Evolutionary conservation across 2,113 vertebrate genomes (phyloP), one percentile per base, ranked within the genome.

Genomic region (Eulemur rufifrons): DNA sequence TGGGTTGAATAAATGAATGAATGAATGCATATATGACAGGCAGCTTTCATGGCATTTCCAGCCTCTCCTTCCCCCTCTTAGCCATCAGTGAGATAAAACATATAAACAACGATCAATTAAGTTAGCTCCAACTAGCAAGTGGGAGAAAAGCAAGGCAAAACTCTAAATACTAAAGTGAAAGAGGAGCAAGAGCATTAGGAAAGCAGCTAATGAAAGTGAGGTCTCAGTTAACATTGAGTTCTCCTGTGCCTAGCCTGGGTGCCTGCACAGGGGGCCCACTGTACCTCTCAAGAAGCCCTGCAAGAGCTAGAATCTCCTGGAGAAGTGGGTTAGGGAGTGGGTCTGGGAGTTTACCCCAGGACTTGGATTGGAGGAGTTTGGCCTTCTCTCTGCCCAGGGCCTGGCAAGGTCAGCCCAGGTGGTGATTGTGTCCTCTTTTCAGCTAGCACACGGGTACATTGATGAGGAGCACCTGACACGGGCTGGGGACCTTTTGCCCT

Each of bases 391-490:
- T 39, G 0, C 0, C 9, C 98, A 99, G 99, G 98, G 34, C 98
- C 95, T 76, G 0, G 99, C 99, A 0, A 97, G 98, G 0, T 99
- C 99, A 0, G 98, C 99, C 0, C 99, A 99, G 8, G 98, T 99
- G 0, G 94, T 99, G 27, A 99, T 98, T 0, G 80, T 99, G 63
- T 98, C 99, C 0, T 99, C 99, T 0, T 37, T 97, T 69, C 98
- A 96, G 92, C 99, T 99, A 82, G 68, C 54, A 6, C 45, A 0
- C 0, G 99, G 99, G 39, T 4, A 86, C 0, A 98, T 99, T 2
- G 97, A 99, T 77, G 92, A 98, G 47, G 94, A 89, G 5, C 98
- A 98, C 97, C 98, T 99, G 86, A 98, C 69, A 0, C 99, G 99
- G 1, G 97, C 98, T 64, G 98, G 98, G 61, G 0, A 86, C 0